Base-by-base conservation (phyloP, 2,797 vertebrate genomes). In the Enteromius anoplus region DNA sequence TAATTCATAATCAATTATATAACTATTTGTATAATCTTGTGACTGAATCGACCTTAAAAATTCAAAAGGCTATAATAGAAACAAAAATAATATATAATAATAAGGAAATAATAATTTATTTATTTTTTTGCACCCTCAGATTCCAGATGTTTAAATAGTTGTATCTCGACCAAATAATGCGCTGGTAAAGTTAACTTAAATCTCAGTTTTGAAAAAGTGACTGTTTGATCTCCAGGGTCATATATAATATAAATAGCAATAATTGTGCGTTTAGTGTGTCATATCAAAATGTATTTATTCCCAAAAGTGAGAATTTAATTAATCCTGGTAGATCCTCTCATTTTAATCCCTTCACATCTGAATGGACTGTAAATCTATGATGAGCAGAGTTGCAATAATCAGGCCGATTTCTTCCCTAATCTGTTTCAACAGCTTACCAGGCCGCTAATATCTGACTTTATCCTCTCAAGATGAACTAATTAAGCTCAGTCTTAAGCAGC, bases 401-500 rank as follows among this genome's bases (percentile, higher is more conserved):
- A 71, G 12, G 51, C 75, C 81, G 12, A 62, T 77, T 83, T 77
- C 37, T 77, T 60, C 29, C 40, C 75, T 83, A 83, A 83, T 83
- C 82, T 71, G 53, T 83, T 83, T 83, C 45, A 69, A 60, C 82
- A 83, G 82, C 82, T 78, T 83, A 78, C 64, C 75, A 77, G 65
- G 51, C 65, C 19, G 21, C 66, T 78, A 78, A 83, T 78, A 78
- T 83, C 82, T 14, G 66, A 71, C 66, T 64, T 83, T 40, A 78
- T 78, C 75, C 82, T 83, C 82, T 83, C 66, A 53, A 77, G 53
- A 86, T 49, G 53, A 62, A 73, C 78, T 86, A 40, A 81, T 86
- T 83, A 83, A 70, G 64, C 70, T 84, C 29, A 37, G 75, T 53
- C 40, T 26, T 76, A 73, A 42, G 64, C 42, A 37, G 77, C 10